Evolutionary conservation across 2,113 vertebrate genomes (phyloP).

Genomic region (Hipposideros armiger): DNA sequence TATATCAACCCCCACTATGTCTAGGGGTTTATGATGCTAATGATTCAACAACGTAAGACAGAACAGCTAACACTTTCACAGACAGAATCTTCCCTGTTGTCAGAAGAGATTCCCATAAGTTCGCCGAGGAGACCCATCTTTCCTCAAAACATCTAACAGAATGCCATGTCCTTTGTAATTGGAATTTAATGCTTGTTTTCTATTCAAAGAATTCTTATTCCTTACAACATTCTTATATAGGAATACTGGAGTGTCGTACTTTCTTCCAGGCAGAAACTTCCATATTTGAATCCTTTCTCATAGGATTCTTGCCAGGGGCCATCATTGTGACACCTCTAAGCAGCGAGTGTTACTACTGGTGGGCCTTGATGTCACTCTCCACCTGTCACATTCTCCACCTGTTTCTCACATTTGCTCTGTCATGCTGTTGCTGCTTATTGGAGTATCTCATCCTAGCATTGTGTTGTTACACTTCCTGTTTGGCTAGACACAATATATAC

Average conservation of each 20-base stretch:
- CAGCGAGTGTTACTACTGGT: not conserved
- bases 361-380: not conserved
- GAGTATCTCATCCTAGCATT: not conserved
- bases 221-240: not conserved
- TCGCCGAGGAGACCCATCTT: not conserved
- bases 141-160: not conserved
- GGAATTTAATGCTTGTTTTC: slow-evolving; percentile 22
- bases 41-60: not conserved
- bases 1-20: not conserved
- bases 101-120: not conserved
- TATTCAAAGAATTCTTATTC: not conserved
- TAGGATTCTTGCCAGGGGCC: not conserved
- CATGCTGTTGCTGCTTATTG: not conserved
- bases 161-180: not conserved
- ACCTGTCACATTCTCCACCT: not conserved
- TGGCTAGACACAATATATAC: not conserved
- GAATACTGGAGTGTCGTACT: not conserved
- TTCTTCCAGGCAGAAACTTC: slow-evolving; percentile 13
- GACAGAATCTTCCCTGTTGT: not conserved
- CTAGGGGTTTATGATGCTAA: not conserved
- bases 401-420: not conserved
- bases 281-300: not conserved
- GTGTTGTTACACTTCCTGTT: not conserved
- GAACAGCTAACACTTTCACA: not conserved
- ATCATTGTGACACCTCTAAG: not conserved